A percentile compares a stretch with the other conserved stretches of the same genome.
Evolutionary conservation across 2,888 invertebrate genomes (phyloP).

Genomic region (Conops quadrifasciatus): DNA sequence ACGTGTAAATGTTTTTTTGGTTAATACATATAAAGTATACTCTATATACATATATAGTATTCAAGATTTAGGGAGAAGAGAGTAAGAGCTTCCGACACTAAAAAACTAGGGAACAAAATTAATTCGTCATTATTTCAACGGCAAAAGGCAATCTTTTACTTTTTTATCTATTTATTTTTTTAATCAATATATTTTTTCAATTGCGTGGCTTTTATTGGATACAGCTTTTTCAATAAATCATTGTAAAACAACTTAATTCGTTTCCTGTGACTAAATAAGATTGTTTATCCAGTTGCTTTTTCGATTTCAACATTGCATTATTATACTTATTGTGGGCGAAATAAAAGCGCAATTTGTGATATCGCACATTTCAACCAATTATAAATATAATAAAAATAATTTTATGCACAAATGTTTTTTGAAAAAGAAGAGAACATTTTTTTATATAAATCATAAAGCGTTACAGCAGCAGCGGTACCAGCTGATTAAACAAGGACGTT

Average conservation of each 20-base stretch:
- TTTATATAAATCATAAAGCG: neutral
- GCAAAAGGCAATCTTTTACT: too few species aligned
- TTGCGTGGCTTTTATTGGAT: neutral
- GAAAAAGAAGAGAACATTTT: neutral
- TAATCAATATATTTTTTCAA: neutral
- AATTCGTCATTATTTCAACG: too few species aligned
- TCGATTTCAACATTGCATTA: neutral
- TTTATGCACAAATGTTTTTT: too few species aligned
- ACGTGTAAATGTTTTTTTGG: too few species aligned
- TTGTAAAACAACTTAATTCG: neutral
- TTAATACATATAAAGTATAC: too few species aligned
- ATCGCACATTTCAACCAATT: neutral
- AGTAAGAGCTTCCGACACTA: too few species aligned
- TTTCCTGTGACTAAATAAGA: too few species aligned
- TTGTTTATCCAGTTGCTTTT: neutral
- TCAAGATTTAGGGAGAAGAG: too few species aligned
- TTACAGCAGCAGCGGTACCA: neutral
- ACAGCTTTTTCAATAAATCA: neutral
- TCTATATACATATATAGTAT: too few species aligned
- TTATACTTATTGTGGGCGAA: neutral
- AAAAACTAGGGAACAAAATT: too few species aligned
- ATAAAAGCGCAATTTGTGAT: neutral
- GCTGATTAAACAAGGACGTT: conserved; percentile 50
- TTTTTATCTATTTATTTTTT: neutral
- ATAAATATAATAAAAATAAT: too few species aligned